phyloP scores from a whole-genome alignment of 1,140 invertebrate genomes.

The Ditylenchus dipsaci region DNA sequence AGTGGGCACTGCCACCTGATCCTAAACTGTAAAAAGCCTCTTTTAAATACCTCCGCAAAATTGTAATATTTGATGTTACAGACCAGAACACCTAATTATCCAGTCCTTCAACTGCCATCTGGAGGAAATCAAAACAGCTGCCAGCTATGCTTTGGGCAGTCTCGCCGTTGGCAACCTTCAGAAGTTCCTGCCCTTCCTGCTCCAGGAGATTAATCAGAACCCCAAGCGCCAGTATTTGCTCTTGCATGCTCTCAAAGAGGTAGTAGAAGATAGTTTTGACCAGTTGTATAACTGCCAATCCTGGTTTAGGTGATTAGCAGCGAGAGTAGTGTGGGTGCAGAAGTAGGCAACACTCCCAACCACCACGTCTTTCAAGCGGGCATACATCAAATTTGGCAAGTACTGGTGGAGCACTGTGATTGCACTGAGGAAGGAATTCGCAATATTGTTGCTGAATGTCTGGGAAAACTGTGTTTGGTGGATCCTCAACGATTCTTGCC shows the following conservation, averaged over 20 bases:
- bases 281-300: background rate
- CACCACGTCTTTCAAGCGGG: slow-evolving; percentile 7
- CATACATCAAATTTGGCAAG: slow-evolving; percentile 35
- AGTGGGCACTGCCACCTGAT: no score
- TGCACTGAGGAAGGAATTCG: slow-evolving; percentile 91
- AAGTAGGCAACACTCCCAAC: background rate
- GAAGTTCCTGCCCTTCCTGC: slow-evolving; percentile 85
- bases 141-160: slow-evolving; percentile 83
- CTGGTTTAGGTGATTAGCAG: slow-evolving; percentile 32
- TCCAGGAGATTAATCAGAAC: slow-evolving; percentile 85
- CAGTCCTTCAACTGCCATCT: slow-evolving; percentile 61
- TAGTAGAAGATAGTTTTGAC: slow-evolving; percentile 59
- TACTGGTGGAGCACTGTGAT: slow-evolving; percentile 84
- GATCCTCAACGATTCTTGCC: slow-evolving; percentile 69
- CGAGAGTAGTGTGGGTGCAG: slow-evolving; percentile 3
- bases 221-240: slow-evolving; percentile 90
- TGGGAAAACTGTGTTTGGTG: slow-evolving; percentile 91
- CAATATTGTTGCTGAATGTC: slow-evolving; percentile 95
- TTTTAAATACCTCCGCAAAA: no score
- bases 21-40: no score
- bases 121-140: slow-evolving; percentile 79
- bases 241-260: slow-evolving; percentile 92
- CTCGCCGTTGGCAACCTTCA: slow-evolving; percentile 86
- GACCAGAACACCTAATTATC: slow-evolving; percentile 40
- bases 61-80: slow-evolving; percentile 17